Conservation (phyloP, 2,888 invertebrate genomes). For the Pristionchus exspectatus region DNA sequence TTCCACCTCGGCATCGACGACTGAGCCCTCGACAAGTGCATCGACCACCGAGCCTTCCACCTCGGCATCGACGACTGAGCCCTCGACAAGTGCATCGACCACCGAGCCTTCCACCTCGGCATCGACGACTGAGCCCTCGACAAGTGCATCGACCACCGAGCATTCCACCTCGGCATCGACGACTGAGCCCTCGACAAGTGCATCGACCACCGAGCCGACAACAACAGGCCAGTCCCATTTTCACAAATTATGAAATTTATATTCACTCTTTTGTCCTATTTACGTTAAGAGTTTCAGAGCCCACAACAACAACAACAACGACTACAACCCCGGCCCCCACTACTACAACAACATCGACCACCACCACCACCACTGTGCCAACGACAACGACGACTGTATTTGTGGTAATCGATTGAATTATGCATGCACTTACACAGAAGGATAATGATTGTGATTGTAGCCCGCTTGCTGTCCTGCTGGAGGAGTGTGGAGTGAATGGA, state of each 20-base stretch:
- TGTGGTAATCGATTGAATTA: background rate
- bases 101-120: background rate
- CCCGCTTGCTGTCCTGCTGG: constrained; percentile 62
- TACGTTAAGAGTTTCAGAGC: background rate
- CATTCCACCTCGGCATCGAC: background rate
- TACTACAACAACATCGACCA: background rate
- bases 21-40: background rate
- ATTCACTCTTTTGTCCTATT: background rate
- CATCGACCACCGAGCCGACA: too few relatives aligned
- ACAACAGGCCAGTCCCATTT: too few relatives aligned
- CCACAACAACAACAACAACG: background rate
- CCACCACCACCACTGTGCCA: background rate
- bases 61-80: background rate
- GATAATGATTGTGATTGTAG: background rate
- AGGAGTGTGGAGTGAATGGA: constrained; percentile 68
- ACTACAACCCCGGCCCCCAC: background rate
- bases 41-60: background rate
- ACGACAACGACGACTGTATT: background rate
- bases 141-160: background rate
- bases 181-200: background rate
- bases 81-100: background rate
- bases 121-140: background rate
- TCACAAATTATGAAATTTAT: background rate
- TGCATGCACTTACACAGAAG: background rate
- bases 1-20: background rate